phyloP scores from a whole-genome alignment of 2,888 invertebrate genomes.

The Toxonevra muliebris region DNA sequence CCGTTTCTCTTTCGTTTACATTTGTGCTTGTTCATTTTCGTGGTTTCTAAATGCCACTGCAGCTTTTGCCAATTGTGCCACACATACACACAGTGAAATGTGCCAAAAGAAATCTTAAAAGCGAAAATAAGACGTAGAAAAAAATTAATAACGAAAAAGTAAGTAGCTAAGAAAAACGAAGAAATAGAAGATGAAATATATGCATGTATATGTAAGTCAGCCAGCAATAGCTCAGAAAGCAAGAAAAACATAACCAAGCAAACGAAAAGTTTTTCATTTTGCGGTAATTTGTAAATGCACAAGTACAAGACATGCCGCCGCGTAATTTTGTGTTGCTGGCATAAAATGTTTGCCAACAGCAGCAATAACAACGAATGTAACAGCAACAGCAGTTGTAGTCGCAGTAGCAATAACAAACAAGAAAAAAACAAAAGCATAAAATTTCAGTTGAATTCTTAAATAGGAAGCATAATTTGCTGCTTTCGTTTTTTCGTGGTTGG shows the following conservation, averaged over 20 bases:
- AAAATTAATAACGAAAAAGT: not conserved
- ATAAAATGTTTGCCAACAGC: not conserved
- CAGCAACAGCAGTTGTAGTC: constrained; percentile 12
- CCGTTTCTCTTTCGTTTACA: too few relatives aligned
- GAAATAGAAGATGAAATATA: not conserved
- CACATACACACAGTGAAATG: too few relatives aligned
- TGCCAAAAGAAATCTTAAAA: too few relatives aligned
- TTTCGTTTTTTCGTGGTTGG: not conserved
- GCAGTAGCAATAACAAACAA: not conserved
- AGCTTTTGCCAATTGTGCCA: too few relatives aligned
- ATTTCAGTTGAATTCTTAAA: constrained; percentile 23
- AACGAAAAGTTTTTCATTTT: constrained; percentile 28
- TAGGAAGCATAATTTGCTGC: constrained; percentile 28
- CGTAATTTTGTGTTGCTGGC: constrained; percentile 15
- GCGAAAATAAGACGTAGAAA: too few relatives aligned
- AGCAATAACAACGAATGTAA: not conserved
- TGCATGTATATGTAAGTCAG: not conserved
- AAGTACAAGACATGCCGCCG: constrained; percentile 13
- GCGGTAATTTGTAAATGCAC: constrained; percentile 21
- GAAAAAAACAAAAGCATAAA: constrained; percentile 15
- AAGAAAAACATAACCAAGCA: not conserved
- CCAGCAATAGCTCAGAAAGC: not conserved
- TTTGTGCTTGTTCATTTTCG: too few relatives aligned
- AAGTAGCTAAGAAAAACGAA: too few relatives aligned
- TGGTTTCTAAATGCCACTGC: too few relatives aligned